These are phyloP conservation scores for Papio anubis DNA, from an alignment of 2,113 vertebrate genomes.

Conservation along the genomic window DNA sequence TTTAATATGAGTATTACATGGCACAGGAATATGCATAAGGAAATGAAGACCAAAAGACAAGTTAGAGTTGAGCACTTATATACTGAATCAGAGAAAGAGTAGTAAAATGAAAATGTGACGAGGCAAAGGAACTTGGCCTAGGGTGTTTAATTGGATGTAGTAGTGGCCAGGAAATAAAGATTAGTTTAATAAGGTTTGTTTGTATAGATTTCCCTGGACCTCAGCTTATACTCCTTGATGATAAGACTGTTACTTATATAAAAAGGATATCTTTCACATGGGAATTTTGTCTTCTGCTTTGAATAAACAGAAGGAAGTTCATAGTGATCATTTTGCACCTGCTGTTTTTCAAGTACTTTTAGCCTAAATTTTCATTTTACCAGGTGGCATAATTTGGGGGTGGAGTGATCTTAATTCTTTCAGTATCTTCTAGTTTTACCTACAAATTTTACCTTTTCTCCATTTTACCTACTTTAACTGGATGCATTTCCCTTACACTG, in stretches of 20 bases:
- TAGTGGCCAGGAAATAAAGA: not conserved
- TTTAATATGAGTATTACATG: not conserved
- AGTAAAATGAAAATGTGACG: not conserved
- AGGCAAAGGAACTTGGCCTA: not conserved
- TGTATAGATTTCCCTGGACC: not conserved
- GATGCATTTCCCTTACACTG: not conserved
- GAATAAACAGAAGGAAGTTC: not conserved
- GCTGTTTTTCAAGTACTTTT: not conserved
- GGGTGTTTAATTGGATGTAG: not conserved
- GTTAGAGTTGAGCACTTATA: not conserved
- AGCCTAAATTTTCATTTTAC: not conserved
- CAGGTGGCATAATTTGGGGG: not conserved
- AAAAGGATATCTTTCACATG: not conserved
- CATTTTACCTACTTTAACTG: not conserved
- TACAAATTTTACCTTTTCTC: too few species aligned
- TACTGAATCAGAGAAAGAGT: not conserved
- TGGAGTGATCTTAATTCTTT: too few species aligned
- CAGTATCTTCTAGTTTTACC: not conserved
- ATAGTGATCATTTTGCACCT: not conserved
- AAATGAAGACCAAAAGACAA: not conserved
- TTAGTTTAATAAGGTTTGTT: not conserved
- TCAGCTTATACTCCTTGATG: not conserved
- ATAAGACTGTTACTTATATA: not conserved
- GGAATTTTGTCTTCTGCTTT: not conserved
- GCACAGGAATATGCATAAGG: not conserved